Base-by-base conservation (phyloP, 2,888 invertebrate species). In the Xestia sexstrigata region DNA sequence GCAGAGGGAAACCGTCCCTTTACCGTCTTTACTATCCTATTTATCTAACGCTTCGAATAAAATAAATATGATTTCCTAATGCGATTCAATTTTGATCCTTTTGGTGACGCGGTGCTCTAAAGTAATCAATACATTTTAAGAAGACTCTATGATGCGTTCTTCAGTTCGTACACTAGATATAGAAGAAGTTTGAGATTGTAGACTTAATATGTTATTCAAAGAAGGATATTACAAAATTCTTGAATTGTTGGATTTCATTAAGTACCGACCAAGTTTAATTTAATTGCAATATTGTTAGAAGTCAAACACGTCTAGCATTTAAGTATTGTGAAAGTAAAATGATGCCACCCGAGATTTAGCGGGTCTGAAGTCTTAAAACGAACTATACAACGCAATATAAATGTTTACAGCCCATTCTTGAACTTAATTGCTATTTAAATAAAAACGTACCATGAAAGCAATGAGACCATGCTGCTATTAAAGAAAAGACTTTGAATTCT, bases 341-440 rank as follows among this genome's bases (percentile, higher is more conserved):
- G 93, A 93, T 93, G 92, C 94, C 91, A 91, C 90, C 88, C 89
- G 86, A 89, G 90, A 87, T 91, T 92, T 91, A 92, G 93, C 90
- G 90, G 89, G 88, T 85, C 89, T 81, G 85, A 81, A 90, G 90
- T 93, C 91, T 94, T 93, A 93, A 95, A 95, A 89, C 93, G 93
- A 92, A 93, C 93, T 91, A 90, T 90, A 93, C 93, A 92, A 91
- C 93, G 90, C 92, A 90, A 92, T 91, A 93, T 95, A 94, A 95
- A 95, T 93, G 91, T 95, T 96, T 95, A 96, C 95, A 93, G 93
- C 95, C 95, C 95, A 95, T 96, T 96, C 96, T 96, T 95, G 94
- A 92, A 93, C 92, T 95, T 96, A 96, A 96, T 96, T 96, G 95
- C 94, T 95, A 94, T 96, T 96, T 94, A 95, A 96, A 96, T 95